Conservation (phyloP, 1,140 invertebrate genomes). For the Onthophagus taurus region DNA sequence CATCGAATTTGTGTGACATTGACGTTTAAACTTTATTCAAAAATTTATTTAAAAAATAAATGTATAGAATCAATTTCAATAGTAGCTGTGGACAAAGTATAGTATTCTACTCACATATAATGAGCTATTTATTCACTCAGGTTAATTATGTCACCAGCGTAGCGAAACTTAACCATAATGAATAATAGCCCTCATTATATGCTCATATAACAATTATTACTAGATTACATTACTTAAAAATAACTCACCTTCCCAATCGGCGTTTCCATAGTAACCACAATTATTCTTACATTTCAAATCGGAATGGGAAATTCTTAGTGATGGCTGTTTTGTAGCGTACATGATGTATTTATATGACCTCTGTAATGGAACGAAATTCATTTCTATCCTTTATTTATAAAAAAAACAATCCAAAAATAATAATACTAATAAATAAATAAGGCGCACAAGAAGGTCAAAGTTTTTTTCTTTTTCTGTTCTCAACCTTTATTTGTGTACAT, state of each 20-base stretch:
- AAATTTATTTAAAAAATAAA: no score
- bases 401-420: conserved; percentile 4
- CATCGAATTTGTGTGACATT: no score
- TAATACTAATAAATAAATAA: not conserved
- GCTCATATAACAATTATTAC: no score
- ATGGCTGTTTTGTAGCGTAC: conserved; percentile 62
- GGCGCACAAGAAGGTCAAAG: not conserved
- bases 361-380: conserved; percentile 32
- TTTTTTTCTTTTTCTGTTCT: not conserved
- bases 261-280: conserved; percentile 95
- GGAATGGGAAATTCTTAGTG: conserved; percentile 67
- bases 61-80: no score
- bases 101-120: no score
- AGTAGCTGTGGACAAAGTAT: no score
- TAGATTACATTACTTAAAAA: not conserved
- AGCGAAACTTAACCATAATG: no score
- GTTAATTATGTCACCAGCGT: no score
- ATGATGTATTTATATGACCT: conserved; percentile 42
- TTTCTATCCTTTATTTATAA: conserved; percentile 13
- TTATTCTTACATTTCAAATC: conserved; percentile 91
- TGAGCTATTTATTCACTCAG: no score
- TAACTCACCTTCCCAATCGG: conserved; percentile 70
- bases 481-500: not conserved
- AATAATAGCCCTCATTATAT: no score
- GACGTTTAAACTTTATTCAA: no score